A percentile compares a stretch with the other conserved stretches of the same genome.
Conservation (phyloP, 2,113 vertebrate genomes). For the Chaenogobius annularis region DNA sequence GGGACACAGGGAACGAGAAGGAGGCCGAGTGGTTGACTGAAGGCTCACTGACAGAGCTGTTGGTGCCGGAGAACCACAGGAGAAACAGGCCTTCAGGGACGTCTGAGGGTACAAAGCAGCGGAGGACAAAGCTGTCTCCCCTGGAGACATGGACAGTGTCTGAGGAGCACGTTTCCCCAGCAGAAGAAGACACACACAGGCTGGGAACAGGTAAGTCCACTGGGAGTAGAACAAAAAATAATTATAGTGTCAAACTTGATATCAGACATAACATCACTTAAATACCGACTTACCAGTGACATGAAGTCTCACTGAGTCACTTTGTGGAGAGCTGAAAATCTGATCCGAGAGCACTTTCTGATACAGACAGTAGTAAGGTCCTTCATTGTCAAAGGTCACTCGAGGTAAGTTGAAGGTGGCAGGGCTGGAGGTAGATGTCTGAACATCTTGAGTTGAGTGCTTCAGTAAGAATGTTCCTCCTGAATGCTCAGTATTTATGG, state of each 20-base stretch:
- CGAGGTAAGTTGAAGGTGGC: not conserved
- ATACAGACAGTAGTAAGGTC: conserved; percentile 28
- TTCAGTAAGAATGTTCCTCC: conserved; percentile 8
- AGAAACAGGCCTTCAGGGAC: not conserved
- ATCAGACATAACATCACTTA: not conserved
- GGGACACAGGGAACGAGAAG: not conserved
- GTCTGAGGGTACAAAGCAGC: not conserved
- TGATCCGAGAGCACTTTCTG: not conserved
- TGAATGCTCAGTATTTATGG: not conserved
- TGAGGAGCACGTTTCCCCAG: not conserved
- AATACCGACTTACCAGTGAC: not conserved
- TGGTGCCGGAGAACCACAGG: not conserved
- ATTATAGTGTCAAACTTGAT: no score
- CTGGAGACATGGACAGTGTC: not conserved
- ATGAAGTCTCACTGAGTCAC: not conserved
- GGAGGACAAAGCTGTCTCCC: not conserved
- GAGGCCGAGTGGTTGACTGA: conserved; percentile 2
- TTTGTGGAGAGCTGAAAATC: not conserved
- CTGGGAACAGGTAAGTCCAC: not conserved
- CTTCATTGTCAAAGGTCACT: conserved; percentile 4
- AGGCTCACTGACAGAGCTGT: not conserved
- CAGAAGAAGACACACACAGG: not conserved
- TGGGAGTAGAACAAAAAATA: not conserved
- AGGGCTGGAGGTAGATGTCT: not conserved
- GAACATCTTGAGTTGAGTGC: not conserved